These are phyloP conservation scores for Tethea ocularis DNA, from an alignment of 2,888 invertebrate species.

Conservation along the genomic window DNA sequence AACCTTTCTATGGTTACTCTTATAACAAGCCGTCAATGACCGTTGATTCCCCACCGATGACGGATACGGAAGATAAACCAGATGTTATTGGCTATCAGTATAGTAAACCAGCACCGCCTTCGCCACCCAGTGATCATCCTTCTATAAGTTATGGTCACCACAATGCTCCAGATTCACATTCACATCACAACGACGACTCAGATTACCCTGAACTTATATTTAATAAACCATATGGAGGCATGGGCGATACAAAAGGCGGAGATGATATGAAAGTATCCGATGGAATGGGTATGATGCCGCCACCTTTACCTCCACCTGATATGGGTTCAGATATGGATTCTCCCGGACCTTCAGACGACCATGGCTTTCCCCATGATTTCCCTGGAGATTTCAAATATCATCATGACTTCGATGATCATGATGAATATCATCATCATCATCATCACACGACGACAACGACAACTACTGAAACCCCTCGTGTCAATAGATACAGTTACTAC, in stretches of 20 bases:
- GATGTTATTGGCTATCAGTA: constrained; percentile 64
- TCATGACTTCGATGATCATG: constrained; percentile 68
- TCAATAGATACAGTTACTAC: constrained; percentile 88
- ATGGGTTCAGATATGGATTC: constrained; percentile 31
- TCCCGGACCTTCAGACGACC: constrained; percentile 54
- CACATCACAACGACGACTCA: constrained; percentile 43
- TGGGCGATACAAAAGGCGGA: constrained; percentile 43
- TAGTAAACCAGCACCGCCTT: constrained; percentile 53
- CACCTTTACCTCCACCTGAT: constrained; percentile 50
- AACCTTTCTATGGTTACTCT: constrained; percentile 64
- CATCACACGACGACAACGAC: constrained; percentile 68
- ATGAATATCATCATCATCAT: constrained; percentile 64
- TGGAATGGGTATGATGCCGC: constrained; percentile 62
- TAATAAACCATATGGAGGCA: constrained; percentile 54
- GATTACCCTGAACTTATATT: constrained; percentile 69
- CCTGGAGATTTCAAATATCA: constrained; percentile 71
- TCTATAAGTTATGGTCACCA: constrained; percentile 54
- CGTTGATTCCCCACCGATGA: constrained; percentile 44
- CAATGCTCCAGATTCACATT: constrained; percentile 12
- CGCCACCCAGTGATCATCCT: constrained; percentile 35
- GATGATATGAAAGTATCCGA: constrained; percentile 50
- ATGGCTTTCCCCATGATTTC: constrained; percentile 76
- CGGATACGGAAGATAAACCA: constrained; percentile 49
- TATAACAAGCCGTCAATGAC: constrained; percentile 65
- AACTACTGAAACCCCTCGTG: constrained; percentile 82